A percentile compares a stretch with the other conserved stretches of the same genome.
These are phyloP conservation scores for Anguilla obscura DNA, from an alignment of 2,797 vertebrate species.

Conservation along the genomic window DNA sequence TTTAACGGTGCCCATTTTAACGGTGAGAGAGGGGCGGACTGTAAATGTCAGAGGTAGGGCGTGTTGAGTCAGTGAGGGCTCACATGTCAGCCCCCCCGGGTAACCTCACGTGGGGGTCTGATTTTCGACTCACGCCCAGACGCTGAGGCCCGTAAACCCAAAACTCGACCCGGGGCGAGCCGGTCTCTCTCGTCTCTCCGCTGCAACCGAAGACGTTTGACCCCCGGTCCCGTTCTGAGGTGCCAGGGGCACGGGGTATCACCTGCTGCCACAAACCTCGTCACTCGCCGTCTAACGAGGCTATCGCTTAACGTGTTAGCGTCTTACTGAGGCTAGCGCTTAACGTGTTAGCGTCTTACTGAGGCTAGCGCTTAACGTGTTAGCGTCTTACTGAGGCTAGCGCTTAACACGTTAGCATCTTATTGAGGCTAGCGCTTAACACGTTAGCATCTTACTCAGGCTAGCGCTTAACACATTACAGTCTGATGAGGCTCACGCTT, in stretches of 20 bases:
- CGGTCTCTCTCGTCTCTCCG: not conserved
- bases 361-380: too few relatives aligned
- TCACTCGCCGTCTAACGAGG: not conserved
- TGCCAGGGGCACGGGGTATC: not conserved
- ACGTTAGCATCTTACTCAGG: too few relatives aligned
- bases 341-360: too few relatives aligned
- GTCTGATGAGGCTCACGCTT: too few relatives aligned
- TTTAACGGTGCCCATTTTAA: not conserved
- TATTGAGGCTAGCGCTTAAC: too few relatives aligned
- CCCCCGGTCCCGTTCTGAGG: not conserved
- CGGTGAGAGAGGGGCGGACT: not conserved
- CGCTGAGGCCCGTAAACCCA: not conserved
- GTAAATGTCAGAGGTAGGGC: not conserved
- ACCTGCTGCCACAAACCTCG: not conserved
- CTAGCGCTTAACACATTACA: too few relatives aligned
- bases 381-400: too few relatives aligned
- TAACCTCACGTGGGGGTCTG: not conserved
- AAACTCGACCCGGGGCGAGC: not conserved
- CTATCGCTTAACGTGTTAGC: too few relatives aligned
- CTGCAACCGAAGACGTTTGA: not conserved
- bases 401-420: too few relatives aligned
- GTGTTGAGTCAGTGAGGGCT: not conserved
- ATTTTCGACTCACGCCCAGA: not conserved
- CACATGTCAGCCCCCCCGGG: not conserved
- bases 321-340: too few relatives aligned